phyloP scores from a whole-genome alignment of 2,888 invertebrate genomes.

The Smittia sp. region DNA sequence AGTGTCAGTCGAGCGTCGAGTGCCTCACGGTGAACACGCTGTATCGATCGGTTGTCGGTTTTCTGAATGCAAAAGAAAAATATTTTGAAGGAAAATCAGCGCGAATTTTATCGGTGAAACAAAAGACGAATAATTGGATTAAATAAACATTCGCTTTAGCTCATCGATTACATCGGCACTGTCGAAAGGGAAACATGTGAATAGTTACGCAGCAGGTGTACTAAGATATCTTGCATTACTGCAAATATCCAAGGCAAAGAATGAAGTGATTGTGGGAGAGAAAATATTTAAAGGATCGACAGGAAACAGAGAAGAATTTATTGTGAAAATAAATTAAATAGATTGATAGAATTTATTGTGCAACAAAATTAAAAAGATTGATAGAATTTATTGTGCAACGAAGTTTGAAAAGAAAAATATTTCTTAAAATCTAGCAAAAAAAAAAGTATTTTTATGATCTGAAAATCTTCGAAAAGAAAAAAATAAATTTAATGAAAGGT shows the following conservation, averaged over 20 bases:
- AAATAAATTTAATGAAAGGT: background rate
- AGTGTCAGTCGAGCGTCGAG: conserved; percentile 28
- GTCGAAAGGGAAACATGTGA: background rate
- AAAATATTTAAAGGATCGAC: background rate
- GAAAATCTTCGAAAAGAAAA: background rate
- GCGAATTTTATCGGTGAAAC: conserved; percentile 26
- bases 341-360: too few species aligned
- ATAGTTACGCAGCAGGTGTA: background rate
- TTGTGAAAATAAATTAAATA: too few species aligned
- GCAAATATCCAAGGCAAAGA: background rate
- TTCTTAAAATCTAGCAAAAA: background rate
- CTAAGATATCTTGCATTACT: too few species aligned
- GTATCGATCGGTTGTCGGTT: conserved; percentile 10
- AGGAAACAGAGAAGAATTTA: background rate
- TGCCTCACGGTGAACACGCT: conserved; percentile 28
- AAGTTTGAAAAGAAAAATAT: too few species aligned
- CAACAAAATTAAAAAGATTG: too few species aligned
- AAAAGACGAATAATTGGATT: conserved; percentile 32
- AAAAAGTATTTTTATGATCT: conserved; percentile 3
- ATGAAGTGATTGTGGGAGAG: background rate
- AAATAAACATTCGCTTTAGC: background rate
- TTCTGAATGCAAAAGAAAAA: conserved; percentile 24
- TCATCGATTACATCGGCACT: background rate
- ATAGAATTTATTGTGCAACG: too few species aligned
- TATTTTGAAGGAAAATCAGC: background rate